Conservation (phyloP, 1,140 invertebrate species). For the Probaryconus sp. region DNA sequence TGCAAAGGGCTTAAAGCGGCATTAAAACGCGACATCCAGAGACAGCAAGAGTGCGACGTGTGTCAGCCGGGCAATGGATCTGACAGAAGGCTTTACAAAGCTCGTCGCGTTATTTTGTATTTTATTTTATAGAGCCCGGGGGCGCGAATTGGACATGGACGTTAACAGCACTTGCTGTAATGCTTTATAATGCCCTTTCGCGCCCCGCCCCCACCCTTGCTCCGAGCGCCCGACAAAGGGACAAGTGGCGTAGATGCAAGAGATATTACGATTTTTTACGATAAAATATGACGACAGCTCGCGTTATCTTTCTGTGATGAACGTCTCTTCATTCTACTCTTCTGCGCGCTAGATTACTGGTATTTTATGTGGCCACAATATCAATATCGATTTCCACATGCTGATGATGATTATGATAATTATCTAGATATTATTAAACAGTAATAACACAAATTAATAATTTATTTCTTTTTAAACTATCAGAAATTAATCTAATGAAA, state of each 20-base stretch:
- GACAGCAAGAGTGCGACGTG: slow-evolving; percentile 60
- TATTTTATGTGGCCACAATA: no score
- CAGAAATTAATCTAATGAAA: no score
- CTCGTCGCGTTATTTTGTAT: slow-evolving; percentile 73
- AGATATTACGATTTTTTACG: slow-evolving; percentile 54
- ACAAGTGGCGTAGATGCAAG: slow-evolving; percentile 41
- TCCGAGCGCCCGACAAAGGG: slow-evolving; percentile 27
- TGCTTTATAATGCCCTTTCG: slow-evolving; percentile 74
- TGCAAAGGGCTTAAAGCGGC: slow-evolving; percentile 62
- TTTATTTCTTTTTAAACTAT: no score
- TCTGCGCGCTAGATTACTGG: slow-evolving; percentile 33
- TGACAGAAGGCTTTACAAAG: slow-evolving; percentile 76
- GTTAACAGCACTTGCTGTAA: slow-evolving; percentile 77
- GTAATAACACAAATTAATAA: no score
- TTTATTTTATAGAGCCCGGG: slow-evolving; percentile 71
- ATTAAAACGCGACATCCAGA: slow-evolving; percentile 59
- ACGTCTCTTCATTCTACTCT: slow-evolving; percentile 37
- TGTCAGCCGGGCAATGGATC: slow-evolving; percentile 71
- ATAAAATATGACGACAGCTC: slow-evolving; percentile 53
- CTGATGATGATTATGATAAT: no score
- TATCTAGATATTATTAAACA: no score
- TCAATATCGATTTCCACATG: no score
- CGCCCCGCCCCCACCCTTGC: slow-evolving; percentile 1
- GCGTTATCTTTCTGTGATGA: slow-evolving; percentile 49
- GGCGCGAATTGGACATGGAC: slow-evolving; percentile 75